phyloP scores from a whole-genome alignment of 1,140 invertebrate genomes.

The Procambarus virginalis region DNA sequence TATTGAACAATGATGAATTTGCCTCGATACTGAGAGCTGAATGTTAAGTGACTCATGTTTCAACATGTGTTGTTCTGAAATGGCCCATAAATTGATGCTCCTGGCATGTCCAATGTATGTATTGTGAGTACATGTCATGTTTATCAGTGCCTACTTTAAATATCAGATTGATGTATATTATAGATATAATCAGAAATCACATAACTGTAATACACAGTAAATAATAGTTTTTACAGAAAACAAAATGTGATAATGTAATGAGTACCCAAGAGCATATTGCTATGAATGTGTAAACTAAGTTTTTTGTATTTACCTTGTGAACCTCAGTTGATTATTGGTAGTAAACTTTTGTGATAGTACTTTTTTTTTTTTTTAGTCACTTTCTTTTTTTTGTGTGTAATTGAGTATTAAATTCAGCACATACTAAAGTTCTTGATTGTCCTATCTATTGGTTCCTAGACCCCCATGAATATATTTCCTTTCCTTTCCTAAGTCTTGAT shows the following conservation, averaged over 20 bases:
- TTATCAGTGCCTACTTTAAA: constrained; percentile 49
- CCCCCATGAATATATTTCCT: background rate
- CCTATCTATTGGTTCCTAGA: background rate
- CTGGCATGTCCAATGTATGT: constrained; percentile 44
- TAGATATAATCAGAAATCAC: constrained; percentile 46
- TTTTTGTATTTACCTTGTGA: constrained; percentile 52
- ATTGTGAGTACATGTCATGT: constrained; percentile 24
- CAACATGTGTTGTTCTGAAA: constrained; percentile 12
- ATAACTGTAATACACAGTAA: constrained; percentile 55
- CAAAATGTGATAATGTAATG: constrained; percentile 33
- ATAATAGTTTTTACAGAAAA: constrained; percentile 56
- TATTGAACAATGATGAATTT: background rate
- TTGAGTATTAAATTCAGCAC: constrained; percentile 63
- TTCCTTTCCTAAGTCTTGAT: too few species aligned
- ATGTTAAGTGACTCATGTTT: background rate
- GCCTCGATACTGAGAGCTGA: background rate
- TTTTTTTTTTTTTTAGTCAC: constrained; percentile 48
- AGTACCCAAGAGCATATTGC: constrained; percentile 39
- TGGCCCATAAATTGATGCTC: constrained; percentile 33
- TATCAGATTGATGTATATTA: constrained; percentile 59
- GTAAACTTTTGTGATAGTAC: constrained; percentile 55
- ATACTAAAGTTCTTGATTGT: constrained; percentile 31
- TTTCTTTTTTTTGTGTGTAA: constrained; percentile 54
- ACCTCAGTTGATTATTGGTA: constrained; percentile 43
- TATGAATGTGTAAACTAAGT: constrained; percentile 51